These are phyloP conservation scores for Notolepis coatsorum DNA, from an alignment of 2,797 vertebrate genomes.

Conservation along the genomic window DNA sequence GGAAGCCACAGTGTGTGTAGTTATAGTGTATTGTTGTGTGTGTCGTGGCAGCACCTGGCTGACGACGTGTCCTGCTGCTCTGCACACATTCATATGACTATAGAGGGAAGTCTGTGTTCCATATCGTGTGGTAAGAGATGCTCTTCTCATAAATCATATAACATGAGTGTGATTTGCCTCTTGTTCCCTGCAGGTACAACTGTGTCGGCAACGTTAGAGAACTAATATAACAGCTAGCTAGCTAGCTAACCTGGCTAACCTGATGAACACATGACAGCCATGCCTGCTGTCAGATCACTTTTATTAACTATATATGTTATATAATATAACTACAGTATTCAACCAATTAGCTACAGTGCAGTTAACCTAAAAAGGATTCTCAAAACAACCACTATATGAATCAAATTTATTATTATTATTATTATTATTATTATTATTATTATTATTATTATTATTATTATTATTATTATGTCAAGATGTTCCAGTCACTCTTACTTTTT, in stretches of 20 bases:
- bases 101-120: background rate
- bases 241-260: background rate
- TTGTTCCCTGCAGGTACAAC: background rate
- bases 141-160: background rate
- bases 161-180: slow-evolving; percentile 45
- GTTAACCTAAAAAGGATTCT: no score
- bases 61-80: slow-evolving; percentile 55
- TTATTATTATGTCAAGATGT: no score
- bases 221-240: slow-evolving; percentile 14
- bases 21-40: slow-evolving; percentile 77
- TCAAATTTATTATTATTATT: no score
- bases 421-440: no score
- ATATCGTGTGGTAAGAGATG: slow-evolving; percentile 42
- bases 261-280: background rate
- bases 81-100: background rate
- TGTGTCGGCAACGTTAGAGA: no score
- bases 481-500: no score
- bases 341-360: no score
- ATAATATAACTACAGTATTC: no score
- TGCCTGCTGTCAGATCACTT: background rate
- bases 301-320: no score
- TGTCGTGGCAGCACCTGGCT: slow-evolving; percentile 46
- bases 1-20: no score
- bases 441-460: no score
- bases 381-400: no score